phyloP scores from a whole-genome alignment of 1,140 invertebrate species.

The Drosophila repleta region DNA sequence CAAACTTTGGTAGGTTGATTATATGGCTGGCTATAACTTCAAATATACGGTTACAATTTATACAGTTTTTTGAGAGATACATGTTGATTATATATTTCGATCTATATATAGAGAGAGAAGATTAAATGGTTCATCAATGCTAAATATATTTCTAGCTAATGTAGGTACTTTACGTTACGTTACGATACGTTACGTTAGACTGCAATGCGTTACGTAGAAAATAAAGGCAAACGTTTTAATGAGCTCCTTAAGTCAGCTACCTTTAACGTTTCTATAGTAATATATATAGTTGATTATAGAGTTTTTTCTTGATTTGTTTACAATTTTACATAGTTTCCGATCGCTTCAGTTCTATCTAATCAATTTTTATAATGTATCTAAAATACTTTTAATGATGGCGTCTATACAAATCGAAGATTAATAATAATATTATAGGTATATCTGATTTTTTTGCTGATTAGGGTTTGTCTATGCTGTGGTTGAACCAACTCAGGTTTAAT shows the following conservation, averaged over 20 bases:
- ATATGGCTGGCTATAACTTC: slow-evolving; percentile 80
- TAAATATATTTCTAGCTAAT: slow-evolving; percentile 28
- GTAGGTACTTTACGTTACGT: slow-evolving; percentile 11
- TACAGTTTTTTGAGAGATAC: slow-evolving; percentile 66
- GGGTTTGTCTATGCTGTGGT: neutral
- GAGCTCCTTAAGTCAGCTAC: slow-evolving; percentile 11
- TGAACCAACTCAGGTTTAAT: slow-evolving; percentile 8
- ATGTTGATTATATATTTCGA: slow-evolving; percentile 48
- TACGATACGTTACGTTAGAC: slow-evolving; percentile 17
- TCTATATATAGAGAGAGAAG: slow-evolving; percentile 26
- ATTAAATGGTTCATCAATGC: slow-evolving; percentile 20
- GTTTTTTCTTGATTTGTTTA: slow-evolving; percentile 5
- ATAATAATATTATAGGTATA: neutral
- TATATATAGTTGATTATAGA: neutral
- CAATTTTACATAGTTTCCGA: slow-evolving; percentile 1
- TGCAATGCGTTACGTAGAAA: neutral
- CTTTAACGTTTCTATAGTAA: neutral
- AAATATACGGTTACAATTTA: slow-evolving; percentile 77
- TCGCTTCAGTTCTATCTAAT: neutral
- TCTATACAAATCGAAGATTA: neutral
- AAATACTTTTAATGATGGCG: slow-evolving; percentile 4
- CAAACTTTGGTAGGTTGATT: slow-evolving; percentile 71
- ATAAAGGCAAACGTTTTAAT: neutral
- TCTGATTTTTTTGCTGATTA: neutral
- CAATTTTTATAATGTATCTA: slow-evolving; percentile 1